phyloP scores from a whole-genome alignment of 1,140 invertebrate genomes.

The Drosophila takahashii region DNA sequence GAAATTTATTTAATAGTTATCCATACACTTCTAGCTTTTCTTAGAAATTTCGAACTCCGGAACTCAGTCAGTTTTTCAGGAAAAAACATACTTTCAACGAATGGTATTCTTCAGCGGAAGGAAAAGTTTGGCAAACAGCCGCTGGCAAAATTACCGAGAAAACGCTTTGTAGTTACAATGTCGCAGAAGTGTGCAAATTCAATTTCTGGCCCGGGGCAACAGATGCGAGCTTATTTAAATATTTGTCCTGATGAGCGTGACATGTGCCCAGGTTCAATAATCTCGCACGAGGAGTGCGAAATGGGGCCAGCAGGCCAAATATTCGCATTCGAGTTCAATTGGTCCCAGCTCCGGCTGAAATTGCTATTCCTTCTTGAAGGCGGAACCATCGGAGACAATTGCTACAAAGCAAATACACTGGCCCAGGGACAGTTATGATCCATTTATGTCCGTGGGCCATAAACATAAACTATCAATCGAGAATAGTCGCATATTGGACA shows the following conservation, averaged over 20 bases:
- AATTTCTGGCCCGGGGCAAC: conserved; percentile 3
- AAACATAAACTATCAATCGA: conserved; percentile 57
- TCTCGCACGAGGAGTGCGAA: conserved; percentile 4
- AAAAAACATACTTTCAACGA: conserved; percentile 11
- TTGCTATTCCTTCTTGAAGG: conserved; percentile 46
- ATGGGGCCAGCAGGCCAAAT: conserved; percentile 9
- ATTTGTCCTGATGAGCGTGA: conserved; percentile 41
- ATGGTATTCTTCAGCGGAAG: background rate
- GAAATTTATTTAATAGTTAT: background rate
- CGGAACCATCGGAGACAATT: conserved; percentile 58
- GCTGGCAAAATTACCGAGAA: conserved; percentile 50
- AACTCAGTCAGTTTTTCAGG: conserved; percentile 7
- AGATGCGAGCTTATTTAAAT: conserved; percentile 47
- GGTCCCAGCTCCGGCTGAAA: conserved; percentile 32
- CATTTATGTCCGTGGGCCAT: conserved; percentile 59
- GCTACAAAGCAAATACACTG: conserved; percentile 44
- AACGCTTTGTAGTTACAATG: conserved; percentile 24
- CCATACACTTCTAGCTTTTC: background rate
- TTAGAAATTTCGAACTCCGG: background rate
- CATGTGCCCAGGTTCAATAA: conserved; percentile 42
- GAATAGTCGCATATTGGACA: conserved; percentile 4
- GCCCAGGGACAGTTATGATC: conserved; percentile 27
- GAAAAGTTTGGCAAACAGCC: conserved; percentile 51
- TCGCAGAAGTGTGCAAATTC: background rate
- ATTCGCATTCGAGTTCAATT: conserved; percentile 37